Evolutionary conservation across 1,140 invertebrate genomes (phyloP).

Genomic region (Nylanderia fulva): DNA sequence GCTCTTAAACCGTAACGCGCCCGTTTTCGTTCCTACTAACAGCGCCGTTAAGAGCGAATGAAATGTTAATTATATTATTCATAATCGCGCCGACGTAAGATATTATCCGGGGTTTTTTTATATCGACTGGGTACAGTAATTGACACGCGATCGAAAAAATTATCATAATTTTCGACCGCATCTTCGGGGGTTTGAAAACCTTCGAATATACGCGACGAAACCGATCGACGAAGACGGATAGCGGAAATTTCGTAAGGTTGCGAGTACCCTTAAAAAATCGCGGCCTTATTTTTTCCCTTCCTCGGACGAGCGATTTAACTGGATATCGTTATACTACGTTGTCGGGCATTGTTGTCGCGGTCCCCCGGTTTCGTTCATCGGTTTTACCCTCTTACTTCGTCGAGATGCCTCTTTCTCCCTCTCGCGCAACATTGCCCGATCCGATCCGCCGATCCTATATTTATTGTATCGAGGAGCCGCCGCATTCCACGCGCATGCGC

Average conservation of each 20-base stretch:
- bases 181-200: too few species aligned
- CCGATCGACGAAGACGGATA: not conserved
- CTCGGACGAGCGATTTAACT: slow-evolving; percentile 80
- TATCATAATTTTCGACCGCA: not conserved
- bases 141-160: not conserved
- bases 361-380: slow-evolving; percentile 70
- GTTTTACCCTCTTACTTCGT: slow-evolving; percentile 72
- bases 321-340: slow-evolving; percentile 83
- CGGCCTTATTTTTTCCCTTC: slow-evolving; percentile 79
- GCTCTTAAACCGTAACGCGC: slow-evolving; percentile 58
- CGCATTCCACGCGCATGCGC: slow-evolving; percentile 84
- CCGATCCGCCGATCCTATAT: slow-evolving; percentile 78
- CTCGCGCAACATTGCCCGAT: slow-evolving; percentile 58
- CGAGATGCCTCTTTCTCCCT: slow-evolving; percentile 47
- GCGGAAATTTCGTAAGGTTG: slow-evolving; percentile 2
- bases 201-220: not conserved
- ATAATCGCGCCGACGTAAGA: slow-evolving; percentile 17
- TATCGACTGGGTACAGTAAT: not conserved
- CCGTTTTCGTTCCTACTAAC: slow-evolving; percentile 52
- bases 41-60: slow-evolving; percentile 55
- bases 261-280: slow-evolving; percentile 70
- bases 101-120: not conserved
- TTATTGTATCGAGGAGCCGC: slow-evolving; percentile 83
- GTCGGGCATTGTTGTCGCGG: slow-evolving; percentile 80
- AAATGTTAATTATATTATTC: slow-evolving; percentile 66